Percentiles rank a stretch among this genome's conserved stretches.
These are phyloP conservation scores for Troides aeacus DNA, from an alignment of 2,888 invertebrate species.

Conservation along the genomic window DNA sequence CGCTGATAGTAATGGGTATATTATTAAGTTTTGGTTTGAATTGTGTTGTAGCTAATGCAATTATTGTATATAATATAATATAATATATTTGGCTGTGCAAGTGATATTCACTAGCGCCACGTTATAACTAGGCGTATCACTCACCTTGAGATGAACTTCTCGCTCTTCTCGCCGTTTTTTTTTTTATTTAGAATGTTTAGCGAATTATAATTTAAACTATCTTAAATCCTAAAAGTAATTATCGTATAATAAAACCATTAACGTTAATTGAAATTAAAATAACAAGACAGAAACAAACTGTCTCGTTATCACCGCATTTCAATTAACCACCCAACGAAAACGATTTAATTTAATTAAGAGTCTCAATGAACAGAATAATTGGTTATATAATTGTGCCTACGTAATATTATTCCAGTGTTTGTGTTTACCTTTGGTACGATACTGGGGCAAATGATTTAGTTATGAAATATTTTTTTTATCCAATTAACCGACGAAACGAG, in stretches of 20 bases:
- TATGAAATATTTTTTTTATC: not conserved
- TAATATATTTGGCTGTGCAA: too few relatives aligned
- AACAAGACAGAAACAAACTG: conserved; percentile 26
- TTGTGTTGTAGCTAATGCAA: too few relatives aligned
- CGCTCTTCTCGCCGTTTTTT: too few relatives aligned
- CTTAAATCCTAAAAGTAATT: not conserved
- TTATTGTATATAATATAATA: too few relatives aligned
- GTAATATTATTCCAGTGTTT: conserved; percentile 25
- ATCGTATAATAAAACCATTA: conserved; percentile 9
- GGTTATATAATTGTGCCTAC: conserved; percentile 26
- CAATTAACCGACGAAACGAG: too few relatives aligned
- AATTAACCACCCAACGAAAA: conserved; percentile 29
- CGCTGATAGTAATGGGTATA: too few relatives aligned
- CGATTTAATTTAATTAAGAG: conserved; percentile 30
- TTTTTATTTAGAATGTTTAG: not conserved
- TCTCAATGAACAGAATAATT: conserved; percentile 30
- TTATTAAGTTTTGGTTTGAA: too few relatives aligned
- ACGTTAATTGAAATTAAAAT: conserved; percentile 22
- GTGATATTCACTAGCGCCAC: too few relatives aligned
- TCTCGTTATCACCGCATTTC: conserved; percentile 27
- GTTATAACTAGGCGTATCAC: too few relatives aligned
- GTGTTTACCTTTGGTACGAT: conserved; percentile 20
- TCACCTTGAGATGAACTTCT: too few relatives aligned
- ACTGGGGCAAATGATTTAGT: conserved; percentile 14
- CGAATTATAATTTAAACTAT: not conserved